Base-by-base conservation (phyloP, 1,140 invertebrate species). In the Mesaphorura yosii region DNA sequence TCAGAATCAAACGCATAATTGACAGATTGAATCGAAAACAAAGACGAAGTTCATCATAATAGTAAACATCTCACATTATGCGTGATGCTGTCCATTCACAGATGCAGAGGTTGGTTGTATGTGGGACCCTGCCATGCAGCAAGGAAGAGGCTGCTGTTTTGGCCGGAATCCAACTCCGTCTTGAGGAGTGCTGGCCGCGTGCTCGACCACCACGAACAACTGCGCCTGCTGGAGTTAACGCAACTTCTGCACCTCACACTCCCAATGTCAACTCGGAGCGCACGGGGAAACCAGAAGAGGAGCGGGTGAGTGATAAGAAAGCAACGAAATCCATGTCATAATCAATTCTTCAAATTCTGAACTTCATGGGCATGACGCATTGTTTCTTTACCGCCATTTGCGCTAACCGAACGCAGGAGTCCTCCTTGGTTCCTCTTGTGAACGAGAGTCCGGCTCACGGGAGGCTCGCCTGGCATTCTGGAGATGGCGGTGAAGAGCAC, bases 91-190 rank as follows among this genome's bases (percentile, higher is more conserved):
- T 34, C n/a, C 10, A 10, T 34, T 48, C 73, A 37, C 69, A 83
- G 81, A 69, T 83, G 50, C 75, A 81, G 66, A 73, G 78, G 55
- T 66, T 80, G 60, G 76, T 83, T 15, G 71, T 82, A 34, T 71
- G 69, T 38, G 81, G 81, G 17, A 75, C 77, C 17, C 64, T 83
- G 49, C 78, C 78, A 2, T 82, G 79, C 64, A 76, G 77, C 41
- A 80, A 81, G 64, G 81, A 83, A 53, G 81, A 83, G 59, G 80
- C 79, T 3, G 78, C 80, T 0, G 73, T 76, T 6, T 65, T 83
- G 42, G 81, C 81, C 12, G 77, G 77, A 22, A 78, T 83, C 37
- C 80, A 83, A 64, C 69, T 83, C 2, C 73, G 80, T 25, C 74
- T 83, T 28, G 78, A 82, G 60, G 79, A 82, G 63, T 75, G 73